A percentile compares a stretch with the other conserved stretches of the same genome.
phyloP scores from a whole-genome alignment of 2,888 invertebrate species.

The Xanthia togata region DNA sequence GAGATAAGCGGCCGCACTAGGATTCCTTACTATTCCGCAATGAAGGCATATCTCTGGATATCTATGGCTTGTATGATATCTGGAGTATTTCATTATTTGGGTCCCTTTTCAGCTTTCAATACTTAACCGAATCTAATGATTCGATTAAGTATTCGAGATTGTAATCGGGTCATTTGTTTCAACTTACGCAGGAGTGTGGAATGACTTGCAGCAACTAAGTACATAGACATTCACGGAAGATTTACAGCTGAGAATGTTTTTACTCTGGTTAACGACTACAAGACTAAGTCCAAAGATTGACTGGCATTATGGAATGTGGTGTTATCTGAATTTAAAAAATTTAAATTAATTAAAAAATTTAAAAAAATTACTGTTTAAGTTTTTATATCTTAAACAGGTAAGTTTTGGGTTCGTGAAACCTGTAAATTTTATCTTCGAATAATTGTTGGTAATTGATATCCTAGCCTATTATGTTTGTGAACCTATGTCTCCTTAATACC shows the following conservation, averaged over 20 bases:
- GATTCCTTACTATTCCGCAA: no score
- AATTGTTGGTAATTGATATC: not conserved
- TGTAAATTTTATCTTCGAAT: not conserved
- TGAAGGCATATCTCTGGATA: no score
- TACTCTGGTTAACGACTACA: constrained; percentile 83
- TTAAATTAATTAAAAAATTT: no score
- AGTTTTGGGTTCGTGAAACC: not conserved
- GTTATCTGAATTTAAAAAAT: not conserved
- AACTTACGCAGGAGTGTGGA: constrained; percentile 84
- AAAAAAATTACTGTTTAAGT: not conserved
- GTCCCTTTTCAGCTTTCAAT: no score
- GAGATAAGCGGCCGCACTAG: no score
- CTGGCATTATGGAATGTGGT: not conserved
- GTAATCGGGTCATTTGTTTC: not conserved
- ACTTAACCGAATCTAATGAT: not conserved
- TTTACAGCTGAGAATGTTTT: constrained; percentile 87
- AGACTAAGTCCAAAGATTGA: constrained; percentile 79
- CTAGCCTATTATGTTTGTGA: no score
- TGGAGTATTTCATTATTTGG: no score
- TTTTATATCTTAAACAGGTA: not conserved
- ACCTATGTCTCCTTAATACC: no score
- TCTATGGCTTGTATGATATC: no score
- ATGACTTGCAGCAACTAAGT: constrained; percentile 83
- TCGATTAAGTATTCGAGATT: not conserved
- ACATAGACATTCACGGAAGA: constrained; percentile 82